These are phyloP conservation scores for Fulica atra DNA, from an alignment of 2,113 vertebrate genomes.

Conservation along the genomic window DNA sequence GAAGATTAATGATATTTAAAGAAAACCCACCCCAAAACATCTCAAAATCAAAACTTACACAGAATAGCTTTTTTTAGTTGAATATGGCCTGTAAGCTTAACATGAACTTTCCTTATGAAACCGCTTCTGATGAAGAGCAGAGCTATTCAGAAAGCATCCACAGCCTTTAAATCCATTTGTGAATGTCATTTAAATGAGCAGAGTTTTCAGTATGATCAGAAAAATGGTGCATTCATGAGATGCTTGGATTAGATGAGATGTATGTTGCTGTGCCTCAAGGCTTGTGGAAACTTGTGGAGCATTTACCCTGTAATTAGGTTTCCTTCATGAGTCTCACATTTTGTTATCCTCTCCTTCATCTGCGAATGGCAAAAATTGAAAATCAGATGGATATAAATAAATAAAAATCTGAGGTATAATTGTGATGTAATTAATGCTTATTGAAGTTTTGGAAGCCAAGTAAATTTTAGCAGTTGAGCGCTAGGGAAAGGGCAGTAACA, in stretches of 20 bases:
- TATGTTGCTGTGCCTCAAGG: not conserved
- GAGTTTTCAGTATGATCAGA: not conserved
- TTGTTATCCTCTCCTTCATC: not conserved
- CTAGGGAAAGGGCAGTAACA: not conserved
- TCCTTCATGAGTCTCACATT: not conserved
- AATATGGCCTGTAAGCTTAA: not conserved
- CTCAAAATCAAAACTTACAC: not conserved
- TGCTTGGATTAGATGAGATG: not conserved
- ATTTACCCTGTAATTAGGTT: not conserved
- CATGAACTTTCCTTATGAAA: not conserved
- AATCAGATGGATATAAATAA: not conserved
- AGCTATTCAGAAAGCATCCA: conserved; percentile 10
- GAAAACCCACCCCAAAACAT: not conserved
- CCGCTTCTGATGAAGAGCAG: not conserved
- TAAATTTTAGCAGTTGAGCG: not conserved
- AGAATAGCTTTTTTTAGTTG: not conserved
- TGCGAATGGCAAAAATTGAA: not conserved
- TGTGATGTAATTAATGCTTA: not conserved
- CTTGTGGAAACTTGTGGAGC: conserved; percentile 7
- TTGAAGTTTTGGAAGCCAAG: not conserved
- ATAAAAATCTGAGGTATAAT: not conserved
- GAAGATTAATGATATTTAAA: not conserved
- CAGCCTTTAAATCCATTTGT: conserved; percentile 22
- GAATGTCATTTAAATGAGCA: conserved; percentile 3
- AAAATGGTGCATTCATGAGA: conserved; percentile 13